phyloP scores from a whole-genome alignment of 2,797 vertebrate genomes.

The Caiman crocodilus region DNA sequence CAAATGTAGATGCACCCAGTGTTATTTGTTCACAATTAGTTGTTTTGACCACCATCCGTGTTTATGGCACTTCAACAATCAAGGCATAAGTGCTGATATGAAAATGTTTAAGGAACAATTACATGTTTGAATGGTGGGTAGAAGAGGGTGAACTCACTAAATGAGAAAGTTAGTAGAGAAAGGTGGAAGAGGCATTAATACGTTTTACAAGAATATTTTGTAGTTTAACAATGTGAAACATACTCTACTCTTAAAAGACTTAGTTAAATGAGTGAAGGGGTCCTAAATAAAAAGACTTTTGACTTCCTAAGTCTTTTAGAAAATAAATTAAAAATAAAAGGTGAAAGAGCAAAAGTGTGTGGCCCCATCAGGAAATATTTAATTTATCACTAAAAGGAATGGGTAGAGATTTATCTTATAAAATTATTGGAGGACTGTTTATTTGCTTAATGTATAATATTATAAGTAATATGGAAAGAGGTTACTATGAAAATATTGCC shows the following conservation, averaged over 20 bases:
- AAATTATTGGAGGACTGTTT: neutral
- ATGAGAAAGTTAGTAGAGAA: constrained; percentile 33
- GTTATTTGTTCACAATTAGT: no score
- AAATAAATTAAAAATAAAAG: no score
- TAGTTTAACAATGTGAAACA: neutral
- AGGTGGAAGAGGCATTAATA: neutral
- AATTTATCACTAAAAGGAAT: neutral
- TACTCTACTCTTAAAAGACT: neutral
- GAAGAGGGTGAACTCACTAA: constrained; percentile 19
- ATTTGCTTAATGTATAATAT: neutral
- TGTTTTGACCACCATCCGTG: constrained; percentile 19
- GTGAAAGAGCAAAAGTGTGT: no score
- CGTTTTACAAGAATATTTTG: neutral
- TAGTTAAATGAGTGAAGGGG: neutral
- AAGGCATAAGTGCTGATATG: neutral
- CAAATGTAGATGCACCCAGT: no score
- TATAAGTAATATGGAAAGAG: no score
- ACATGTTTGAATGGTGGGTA: neutral
- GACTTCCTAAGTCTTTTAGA: no score
- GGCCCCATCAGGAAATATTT: neutral
- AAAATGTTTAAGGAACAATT: constrained; percentile 4
- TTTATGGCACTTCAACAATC: neutral
- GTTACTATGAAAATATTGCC: no score
- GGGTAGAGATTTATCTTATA: neutral
- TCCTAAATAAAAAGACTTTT: neutral